Percentiles rank a stretch among this genome's conserved stretches.
Evolutionary conservation across 2,888 invertebrate species (phyloP).

Genomic region (Erebia epiphron): DNA sequence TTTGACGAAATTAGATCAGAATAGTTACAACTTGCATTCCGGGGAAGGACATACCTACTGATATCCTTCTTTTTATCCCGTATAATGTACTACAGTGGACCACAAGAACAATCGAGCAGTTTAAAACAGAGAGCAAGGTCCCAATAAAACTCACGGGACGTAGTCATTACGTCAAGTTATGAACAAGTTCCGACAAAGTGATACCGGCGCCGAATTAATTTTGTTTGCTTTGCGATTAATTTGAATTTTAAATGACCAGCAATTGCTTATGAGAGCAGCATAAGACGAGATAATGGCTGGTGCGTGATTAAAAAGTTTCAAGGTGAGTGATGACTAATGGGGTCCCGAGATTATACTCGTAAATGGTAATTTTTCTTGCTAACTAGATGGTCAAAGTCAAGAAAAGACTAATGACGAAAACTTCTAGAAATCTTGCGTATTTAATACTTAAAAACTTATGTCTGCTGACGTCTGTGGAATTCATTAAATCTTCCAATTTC

Average conservation of each 20-base stretch:
- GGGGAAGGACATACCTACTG: too few relatives aligned
- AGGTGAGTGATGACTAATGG: background rate
- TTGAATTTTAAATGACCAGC: slow-evolving; percentile 55
- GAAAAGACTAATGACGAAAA: too few relatives aligned
- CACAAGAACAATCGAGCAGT: background rate
- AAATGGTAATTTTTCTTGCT: too few relatives aligned
- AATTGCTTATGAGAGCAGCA: slow-evolving; percentile 27
- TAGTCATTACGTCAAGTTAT: slow-evolving; percentile 25
- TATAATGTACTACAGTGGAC: background rate
- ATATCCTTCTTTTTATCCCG: too few relatives aligned
- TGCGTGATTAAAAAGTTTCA: slow-evolving; percentile 28
- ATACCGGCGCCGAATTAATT: slow-evolving; percentile 34
- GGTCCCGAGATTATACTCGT: too few relatives aligned
- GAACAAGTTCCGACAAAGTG: slow-evolving; percentile 17
- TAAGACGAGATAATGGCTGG: slow-evolving; percentile 27
- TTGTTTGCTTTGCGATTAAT: slow-evolving; percentile 62
- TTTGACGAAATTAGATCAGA: too few relatives aligned
- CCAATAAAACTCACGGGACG: slow-evolving; percentile 11
- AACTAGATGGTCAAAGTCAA: too few relatives aligned
- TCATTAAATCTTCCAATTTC: too few relatives aligned
- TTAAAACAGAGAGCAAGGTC: background rate
- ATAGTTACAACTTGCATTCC: too few relatives aligned
- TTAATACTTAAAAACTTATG: too few relatives aligned
- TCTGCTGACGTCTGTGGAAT: too few relatives aligned
- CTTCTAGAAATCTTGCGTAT: too few relatives aligned